Percentiles rank a stretch among this genome's conserved stretches.
Evolutionary conservation across 2,888 invertebrate genomes (phyloP).

Genomic region (Rhogogaster chlorosoma): DNA sequence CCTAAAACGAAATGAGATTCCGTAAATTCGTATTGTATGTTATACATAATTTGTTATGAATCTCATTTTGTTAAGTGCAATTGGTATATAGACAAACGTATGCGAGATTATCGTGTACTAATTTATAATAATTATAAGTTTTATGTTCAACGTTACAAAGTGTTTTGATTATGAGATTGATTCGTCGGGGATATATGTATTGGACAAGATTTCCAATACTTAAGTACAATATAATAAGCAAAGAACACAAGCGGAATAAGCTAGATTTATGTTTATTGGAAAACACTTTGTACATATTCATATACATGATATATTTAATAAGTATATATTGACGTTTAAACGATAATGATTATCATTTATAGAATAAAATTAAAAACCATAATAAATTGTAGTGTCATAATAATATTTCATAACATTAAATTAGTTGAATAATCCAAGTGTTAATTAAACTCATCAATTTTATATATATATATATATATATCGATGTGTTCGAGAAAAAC

Average conservation of each 20-base stretch:
- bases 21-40: constrained; percentile 50
- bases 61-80: constrained; percentile 61
- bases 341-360: constrained; percentile 53
- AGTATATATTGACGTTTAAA: constrained; percentile 58
- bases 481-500: constrained; percentile 6
- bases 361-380: constrained; percentile 55
- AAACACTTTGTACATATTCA: constrained; percentile 63
- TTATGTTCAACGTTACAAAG: constrained; percentile 55
- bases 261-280: constrained; percentile 18
- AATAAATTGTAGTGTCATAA: constrained; percentile 63
- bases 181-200: constrained; percentile 39
- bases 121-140: constrained; percentile 65
- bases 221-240: constrained; percentile 15
- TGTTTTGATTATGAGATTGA: constrained; percentile 51
- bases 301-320: constrained; percentile 61
- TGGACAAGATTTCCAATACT: constrained; percentile 25
- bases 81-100: constrained; percentile 54
- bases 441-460: constrained; percentile 32
- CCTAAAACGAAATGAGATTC: constrained; percentile 59
- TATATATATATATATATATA: background rate
- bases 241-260: background rate
- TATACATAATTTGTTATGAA: constrained; percentile 53
- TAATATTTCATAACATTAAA: constrained; percentile 56
- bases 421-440: constrained; percentile 38
- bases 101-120: constrained; percentile 58